phyloP scores from a whole-genome alignment of 2,888 invertebrate species.

The Lasioglossum villosulum region DNA sequence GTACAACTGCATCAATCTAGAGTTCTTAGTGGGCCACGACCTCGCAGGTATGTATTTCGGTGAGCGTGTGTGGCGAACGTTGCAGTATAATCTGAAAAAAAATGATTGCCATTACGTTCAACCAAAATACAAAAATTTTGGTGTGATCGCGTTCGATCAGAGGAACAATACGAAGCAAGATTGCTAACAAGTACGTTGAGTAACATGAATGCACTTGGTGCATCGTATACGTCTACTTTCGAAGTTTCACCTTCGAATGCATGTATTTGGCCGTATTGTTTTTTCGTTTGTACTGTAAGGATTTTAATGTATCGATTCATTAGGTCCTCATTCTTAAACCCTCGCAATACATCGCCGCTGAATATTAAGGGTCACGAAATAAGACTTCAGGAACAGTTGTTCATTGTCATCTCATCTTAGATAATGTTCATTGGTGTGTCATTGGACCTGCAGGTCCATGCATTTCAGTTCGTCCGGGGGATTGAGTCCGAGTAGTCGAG shows the following conservation, averaged over 20 bases:
- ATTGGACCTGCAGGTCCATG: constrained; percentile 88
- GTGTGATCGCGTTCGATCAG: background rate
- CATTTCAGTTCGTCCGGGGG: constrained; percentile 96
- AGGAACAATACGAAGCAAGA: background rate
- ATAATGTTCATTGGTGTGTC: constrained; percentile 72
- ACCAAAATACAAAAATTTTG: background rate
- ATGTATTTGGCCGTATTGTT: constrained; percentile 26
- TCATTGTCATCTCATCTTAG: constrained; percentile 66
- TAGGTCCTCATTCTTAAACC: constrained; percentile 22
- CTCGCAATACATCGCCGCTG: background rate
- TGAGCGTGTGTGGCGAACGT: background rate
- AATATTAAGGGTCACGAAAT: constrained; percentile 24
- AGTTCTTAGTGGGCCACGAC: constrained; percentile 90
- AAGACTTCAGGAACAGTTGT: constrained; percentile 45
- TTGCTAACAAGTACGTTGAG: background rate
- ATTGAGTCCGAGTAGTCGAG: constrained; percentile 94
- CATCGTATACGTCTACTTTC: background rate
- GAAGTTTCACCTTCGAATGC: background rate
- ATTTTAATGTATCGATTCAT: constrained; percentile 24
- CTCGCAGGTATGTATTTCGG: constrained; percentile 87
- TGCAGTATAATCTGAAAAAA: constrained; percentile 18
- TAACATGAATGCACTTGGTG: background rate
- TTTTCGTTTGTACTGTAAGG: constrained; percentile 23
- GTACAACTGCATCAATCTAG: constrained; percentile 90
- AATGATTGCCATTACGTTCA: constrained; percentile 2